Conservation (phyloP, 2,888 invertebrate species). For the Tortricodes alternella region DNA sequence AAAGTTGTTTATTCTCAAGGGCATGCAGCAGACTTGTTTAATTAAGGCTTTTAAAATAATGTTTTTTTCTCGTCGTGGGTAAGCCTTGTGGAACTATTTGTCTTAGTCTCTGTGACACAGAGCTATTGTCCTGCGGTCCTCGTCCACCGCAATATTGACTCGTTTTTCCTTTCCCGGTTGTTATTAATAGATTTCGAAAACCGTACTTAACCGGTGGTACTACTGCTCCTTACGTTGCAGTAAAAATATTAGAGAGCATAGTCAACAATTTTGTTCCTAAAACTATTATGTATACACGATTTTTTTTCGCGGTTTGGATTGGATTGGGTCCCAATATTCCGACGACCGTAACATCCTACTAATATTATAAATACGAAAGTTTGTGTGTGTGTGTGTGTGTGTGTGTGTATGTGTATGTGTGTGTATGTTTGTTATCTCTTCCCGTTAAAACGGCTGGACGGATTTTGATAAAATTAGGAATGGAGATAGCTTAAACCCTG, state of each 20-base stretch:
- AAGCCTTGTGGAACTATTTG: conserved; percentile 54
- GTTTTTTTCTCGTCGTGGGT: conserved; percentile 31
- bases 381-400: too few species aligned
- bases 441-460: too few species aligned
- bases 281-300: too few species aligned
- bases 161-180: conserved; percentile 52
- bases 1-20: background rate
- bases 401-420: too few species aligned
- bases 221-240: conserved; percentile 9
- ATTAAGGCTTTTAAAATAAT: conserved; percentile 24
- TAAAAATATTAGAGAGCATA: conserved; percentile 11
- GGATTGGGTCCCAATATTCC: too few species aligned
- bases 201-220: conserved; percentile 36
- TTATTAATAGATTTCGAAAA: conserved; percentile 58
- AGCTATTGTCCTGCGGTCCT: conserved; percentile 63
- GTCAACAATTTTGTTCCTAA: too few species aligned
- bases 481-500: too few species aligned
- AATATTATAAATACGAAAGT: too few species aligned
- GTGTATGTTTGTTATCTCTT: too few species aligned
- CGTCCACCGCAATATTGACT: conserved; percentile 70
- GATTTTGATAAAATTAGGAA: too few species aligned
- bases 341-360: too few species aligned
- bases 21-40: conserved; percentile 15
- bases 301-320: too few species aligned
- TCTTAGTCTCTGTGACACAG: conserved; percentile 68